Evolutionary conservation across 2,113 vertebrate species (phyloP).

Genomic region (Taxidea taxus): DNA sequence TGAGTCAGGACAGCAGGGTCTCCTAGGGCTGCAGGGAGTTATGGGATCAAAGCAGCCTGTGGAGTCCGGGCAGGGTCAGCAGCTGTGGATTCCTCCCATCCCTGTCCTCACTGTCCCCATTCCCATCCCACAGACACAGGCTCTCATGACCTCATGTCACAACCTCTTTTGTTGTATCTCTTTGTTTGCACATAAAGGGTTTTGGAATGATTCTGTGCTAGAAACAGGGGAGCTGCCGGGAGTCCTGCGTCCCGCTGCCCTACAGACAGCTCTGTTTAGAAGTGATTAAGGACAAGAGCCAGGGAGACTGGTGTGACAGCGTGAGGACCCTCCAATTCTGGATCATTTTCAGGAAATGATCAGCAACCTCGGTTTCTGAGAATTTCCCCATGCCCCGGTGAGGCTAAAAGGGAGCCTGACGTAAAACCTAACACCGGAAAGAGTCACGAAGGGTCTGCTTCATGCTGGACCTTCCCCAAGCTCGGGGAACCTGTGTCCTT

Average conservation of each 20-base stretch:
- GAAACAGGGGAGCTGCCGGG: background rate
- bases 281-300: background rate
- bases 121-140: fast-evolving
- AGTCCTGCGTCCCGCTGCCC: fast-evolving
- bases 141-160: too few relatives aligned
- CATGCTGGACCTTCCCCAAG: fast-evolving
- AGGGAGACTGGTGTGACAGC: background rate
- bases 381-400: background rate
- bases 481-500: background rate
- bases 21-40: fast-evolving
- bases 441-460: background rate
- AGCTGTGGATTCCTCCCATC: background rate
- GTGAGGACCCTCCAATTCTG: background rate
- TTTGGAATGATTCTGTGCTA: background rate
- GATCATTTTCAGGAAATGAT: background rate
- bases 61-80: background rate
- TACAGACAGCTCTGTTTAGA: background rate
- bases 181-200: background rate
- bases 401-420: background rate
- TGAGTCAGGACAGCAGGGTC: background rate
- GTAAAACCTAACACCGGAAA: background rate
- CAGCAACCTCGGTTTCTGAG: background rate
- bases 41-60: too few relatives aligned
- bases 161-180: background rate
- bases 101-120: background rate